Base-by-base conservation (phyloP, 2,888 invertebrate genomes). In the Bursaphelenchus okinawaensis region DNA sequence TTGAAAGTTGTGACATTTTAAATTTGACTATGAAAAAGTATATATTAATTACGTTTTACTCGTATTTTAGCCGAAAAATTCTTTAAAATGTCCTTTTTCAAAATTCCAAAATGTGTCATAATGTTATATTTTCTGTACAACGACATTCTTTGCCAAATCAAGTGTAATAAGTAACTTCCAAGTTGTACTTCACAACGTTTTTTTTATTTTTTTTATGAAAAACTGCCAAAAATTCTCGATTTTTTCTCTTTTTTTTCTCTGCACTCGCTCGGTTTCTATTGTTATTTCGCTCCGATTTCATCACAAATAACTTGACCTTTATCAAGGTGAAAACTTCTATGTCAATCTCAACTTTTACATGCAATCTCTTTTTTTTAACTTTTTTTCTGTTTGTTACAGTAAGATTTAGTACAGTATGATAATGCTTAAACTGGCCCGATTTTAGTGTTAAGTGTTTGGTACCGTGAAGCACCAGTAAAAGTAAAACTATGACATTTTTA, bases 71-170 rank as follows among this genome's bases (percentile, higher is more conserved):
- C 40, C 40, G n/a, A 40, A 40, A 40, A 40, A 40, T 40, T 40
- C 12, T 16, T 40, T 16, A 27, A 24, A 7, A 7, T 7, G 52
- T 55, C 24, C 40, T 61, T 61, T 61, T 61, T 52, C 22, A 40
- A 31, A 54, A 61, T 52, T 56, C 61, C 29, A 27, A 61, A 61
- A 58, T 40, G 50, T 58, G 58, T 58, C 28, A 51, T 58, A 20
- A 28, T 26, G 50, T 58, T 28, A 51, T 58, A 58, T 58, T 58
- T 26, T 58, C 24, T 26, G 52, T n/a, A n/a, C n/a, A n/a, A n/a
- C n/a, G n/a, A n/a, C n/a, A n/a, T n/a, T n/a, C n/a, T n/a, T n/a
- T n/a, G n/a, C n/a, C n/a, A n/a, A n/a, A n/a, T n/a, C n/a, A n/a
- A n/a, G n/a, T n/a, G n/a, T n/a, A n/a, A n/a, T n/a, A n/a, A n/a